Base-by-base conservation (phyloP, 2,113 vertebrate genomes). In the Callipepla californica region DNA sequence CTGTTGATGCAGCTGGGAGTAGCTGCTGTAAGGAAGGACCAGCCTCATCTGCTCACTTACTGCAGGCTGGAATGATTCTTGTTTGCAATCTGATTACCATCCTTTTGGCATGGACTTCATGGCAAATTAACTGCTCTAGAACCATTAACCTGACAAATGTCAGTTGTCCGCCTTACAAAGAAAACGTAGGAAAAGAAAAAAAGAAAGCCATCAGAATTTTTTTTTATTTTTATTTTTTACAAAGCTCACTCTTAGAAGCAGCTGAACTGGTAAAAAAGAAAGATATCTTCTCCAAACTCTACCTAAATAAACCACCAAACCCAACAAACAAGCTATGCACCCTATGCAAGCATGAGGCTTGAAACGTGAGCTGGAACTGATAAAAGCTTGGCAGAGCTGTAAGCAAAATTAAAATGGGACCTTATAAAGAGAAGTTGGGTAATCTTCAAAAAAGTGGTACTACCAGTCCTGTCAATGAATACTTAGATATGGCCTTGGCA, bases 401-500 rank as follows among this genome's bases (percentile, higher is more conserved):
- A 66, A 93, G 77, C 62, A 93, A 89, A 85, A 75, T 94, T 79
- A 94, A 94, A 91, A 93, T 87, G 20, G 72, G 75, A 76, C 36
- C 55, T 93, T 91, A 90, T 72, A 88, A 92, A 87, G 81, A 94
- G 75, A 85, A 92, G 85, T 96, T 92, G 85, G 70, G 92, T 81
- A 93, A 95, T 74, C 75, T 85, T 82, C 30, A 81, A 65, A 94
- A 82, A 89, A 94, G 94, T 68, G 61, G 96, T 77, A 79, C 87
- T 96, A 95, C 92, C 87, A 93, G 95, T 96, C 95, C 81, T 93
- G 94, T 63, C 89, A 94, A 77, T 90, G 85, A 91, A 48, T 87
- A 85, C 47, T 87, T 90, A 92, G 94, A 94, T 96, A 94, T 28
- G 63, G 57, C 65, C 85, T 26, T 82, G 74, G 78, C 87, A 96